Conservation (phyloP, 2,888 invertebrate species). For the Dermolepida albohirtum region DNA sequence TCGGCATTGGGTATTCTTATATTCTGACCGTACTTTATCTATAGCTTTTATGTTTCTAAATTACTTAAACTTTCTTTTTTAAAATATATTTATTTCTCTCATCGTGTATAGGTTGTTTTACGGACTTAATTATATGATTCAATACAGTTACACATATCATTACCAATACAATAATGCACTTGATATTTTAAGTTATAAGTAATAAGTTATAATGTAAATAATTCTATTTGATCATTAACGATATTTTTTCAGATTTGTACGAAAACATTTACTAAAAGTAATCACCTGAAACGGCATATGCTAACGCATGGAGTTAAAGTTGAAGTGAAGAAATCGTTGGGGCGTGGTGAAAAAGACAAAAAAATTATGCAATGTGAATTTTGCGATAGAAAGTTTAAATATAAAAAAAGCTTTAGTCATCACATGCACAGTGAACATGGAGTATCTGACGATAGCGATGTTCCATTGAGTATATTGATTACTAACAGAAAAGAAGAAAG, state of each 20-base stretch:
- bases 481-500: constrained; percentile 13
- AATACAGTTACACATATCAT: too few species aligned
- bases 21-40: too few species aligned
- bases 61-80: too few species aligned
- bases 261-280: constrained; percentile 60
- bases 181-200: too few species aligned
- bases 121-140: too few species aligned
- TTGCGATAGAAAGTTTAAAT: constrained; percentile 65
- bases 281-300: constrained; percentile 61
- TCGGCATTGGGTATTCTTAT: too few species aligned
- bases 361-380: constrained; percentile 63
- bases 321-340: constrained; percentile 19
- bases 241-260: constrained; percentile 57
- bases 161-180: too few species aligned
- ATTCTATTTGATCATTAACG: too few species aligned
- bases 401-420: constrained; percentile 63
- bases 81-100: too few species aligned
- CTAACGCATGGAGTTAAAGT: constrained; percentile 52
- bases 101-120: too few species aligned
- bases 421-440: constrained; percentile 65
- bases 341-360: constrained; percentile 33
- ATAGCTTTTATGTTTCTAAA: too few species aligned
- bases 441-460: constrained; percentile 58
- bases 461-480: constrained; percentile 41
- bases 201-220: too few species aligned